A percentile compares a stretch with the other conserved stretches of the same genome.
These are phyloP conservation scores for Zingel zingel DNA, from an alignment of 2,113 vertebrate genomes.

Conservation along the genomic window DNA sequence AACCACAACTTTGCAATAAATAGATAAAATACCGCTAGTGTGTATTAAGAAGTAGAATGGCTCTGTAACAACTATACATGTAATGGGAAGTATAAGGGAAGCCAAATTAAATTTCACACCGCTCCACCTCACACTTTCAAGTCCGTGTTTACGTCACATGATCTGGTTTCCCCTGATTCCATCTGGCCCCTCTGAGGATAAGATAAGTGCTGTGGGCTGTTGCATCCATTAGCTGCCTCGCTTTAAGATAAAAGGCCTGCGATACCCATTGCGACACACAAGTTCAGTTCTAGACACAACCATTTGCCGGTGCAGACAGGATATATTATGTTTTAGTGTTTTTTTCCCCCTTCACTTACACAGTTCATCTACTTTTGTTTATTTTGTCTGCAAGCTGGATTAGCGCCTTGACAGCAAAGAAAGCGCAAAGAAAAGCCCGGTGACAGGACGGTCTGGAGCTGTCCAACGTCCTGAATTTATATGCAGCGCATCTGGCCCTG, in stretches of 20 bases:
- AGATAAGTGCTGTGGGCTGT: conserved; percentile 67
- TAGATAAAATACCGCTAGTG: too few species aligned
- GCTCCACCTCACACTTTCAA: conserved; percentile 29
- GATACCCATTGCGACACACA: conserved; percentile 36
- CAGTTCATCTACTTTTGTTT: conserved; percentile 31
- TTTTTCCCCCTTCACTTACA: not conserved
- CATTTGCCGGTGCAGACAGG: conserved; percentile 18
- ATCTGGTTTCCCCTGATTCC: conserved; percentile 52
- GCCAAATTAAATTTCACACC: conserved; percentile 56
- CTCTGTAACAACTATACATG: conserved; percentile 24
- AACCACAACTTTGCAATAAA: too few species aligned
- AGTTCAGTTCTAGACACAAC: conserved; percentile 36
- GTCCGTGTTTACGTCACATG: conserved; percentile 48
- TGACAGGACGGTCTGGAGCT: conserved; percentile 36
- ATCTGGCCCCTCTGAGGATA: conserved; percentile 49
- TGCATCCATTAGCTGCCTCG: conserved; percentile 72
- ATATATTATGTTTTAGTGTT: conserved; percentile 15
- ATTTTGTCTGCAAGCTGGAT: conserved; percentile 18
- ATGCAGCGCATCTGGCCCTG: conserved; percentile 18
- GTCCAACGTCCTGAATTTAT: conserved; percentile 40
- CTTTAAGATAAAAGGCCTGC: conserved; percentile 66
- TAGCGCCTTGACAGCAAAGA: conserved; percentile 25
- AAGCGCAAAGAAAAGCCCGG: conserved; percentile 4
- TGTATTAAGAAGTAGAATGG: not conserved
- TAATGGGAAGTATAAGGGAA: conserved; percentile 15